phyloP scores from a whole-genome alignment of 2,797 vertebrate species.

The Microctenopoma lineatum region DNA sequence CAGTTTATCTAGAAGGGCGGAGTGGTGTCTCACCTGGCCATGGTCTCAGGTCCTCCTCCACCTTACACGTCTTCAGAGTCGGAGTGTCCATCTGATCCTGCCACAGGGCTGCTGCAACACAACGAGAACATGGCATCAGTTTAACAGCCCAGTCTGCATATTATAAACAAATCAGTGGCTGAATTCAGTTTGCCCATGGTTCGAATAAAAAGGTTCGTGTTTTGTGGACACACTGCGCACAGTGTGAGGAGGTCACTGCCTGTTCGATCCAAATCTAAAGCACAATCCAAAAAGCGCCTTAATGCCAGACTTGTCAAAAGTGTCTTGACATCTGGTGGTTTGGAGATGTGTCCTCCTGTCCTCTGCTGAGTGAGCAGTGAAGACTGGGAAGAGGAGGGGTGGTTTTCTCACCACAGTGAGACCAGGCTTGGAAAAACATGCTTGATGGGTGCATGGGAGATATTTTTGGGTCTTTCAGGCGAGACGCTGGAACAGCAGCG shows the following conservation, averaged over 20 bases:
- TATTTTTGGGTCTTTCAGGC: constrained; percentile 78
- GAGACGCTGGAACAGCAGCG: constrained; percentile 66
- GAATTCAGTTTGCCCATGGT: constrained; percentile 2
- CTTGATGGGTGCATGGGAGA: constrained; percentile 70
- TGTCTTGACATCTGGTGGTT: constrained; percentile 69
- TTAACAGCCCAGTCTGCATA: constrained; percentile 13
- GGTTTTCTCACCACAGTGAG: constrained; percentile 78
- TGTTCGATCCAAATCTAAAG: constrained; percentile 40
- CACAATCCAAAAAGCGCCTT: constrained; percentile 34
- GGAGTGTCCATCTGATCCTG: constrained; percentile 84
- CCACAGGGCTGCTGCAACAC: constrained; percentile 80
- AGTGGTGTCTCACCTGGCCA: constrained; percentile 82
- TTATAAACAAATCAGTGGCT: not conserved
- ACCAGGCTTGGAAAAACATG: constrained; percentile 79
- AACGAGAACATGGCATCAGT: constrained; percentile 24
- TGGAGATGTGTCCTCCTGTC: constrained; percentile 74
- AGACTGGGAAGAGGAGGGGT: constrained; percentile 66
- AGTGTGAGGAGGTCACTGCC: constrained; percentile 26
- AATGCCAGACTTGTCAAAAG: constrained; percentile 65
- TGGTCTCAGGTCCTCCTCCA: constrained; percentile 85
- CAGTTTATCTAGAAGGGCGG: not conserved
- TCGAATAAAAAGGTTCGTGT: constrained; percentile 9
- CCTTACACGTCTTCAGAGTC: constrained; percentile 85
- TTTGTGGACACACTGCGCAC: constrained; percentile 1
- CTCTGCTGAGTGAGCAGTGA: constrained; percentile 73